phyloP scores from a whole-genome alignment of 23 tunicate species.

The Pegea sp. region DNA sequence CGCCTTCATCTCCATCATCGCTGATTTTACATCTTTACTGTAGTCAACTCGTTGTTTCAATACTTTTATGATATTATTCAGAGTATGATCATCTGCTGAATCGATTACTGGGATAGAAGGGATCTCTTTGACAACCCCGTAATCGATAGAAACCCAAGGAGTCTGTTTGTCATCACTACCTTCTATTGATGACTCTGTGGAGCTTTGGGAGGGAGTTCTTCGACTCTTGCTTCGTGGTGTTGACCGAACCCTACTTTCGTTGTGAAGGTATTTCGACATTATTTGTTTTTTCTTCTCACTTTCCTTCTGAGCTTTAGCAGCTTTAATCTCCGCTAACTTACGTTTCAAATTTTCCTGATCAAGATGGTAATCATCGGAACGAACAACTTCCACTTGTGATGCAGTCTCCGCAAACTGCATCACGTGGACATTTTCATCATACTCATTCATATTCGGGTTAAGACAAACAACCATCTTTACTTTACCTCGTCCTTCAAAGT shows the following conservation, averaged over 20 bases:
- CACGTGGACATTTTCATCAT: constrained; percentile 9
- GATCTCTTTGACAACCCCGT: background rate
- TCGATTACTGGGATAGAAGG: background rate
- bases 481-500: constrained; percentile 5
- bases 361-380: constrained; percentile 42
- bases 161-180: background rate
- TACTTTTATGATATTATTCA: background rate
- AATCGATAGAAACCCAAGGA: background rate
- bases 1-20: too few species aligned
- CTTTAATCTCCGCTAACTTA: constrained; percentile 5
- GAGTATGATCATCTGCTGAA: background rate
- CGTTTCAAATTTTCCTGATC: constrained; percentile 49
- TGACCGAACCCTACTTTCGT: too few species aligned
- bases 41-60: background rate
- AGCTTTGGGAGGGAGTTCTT: too few species aligned
- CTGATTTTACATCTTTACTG: background rate
- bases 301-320: background rate
- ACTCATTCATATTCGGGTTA: constrained; percentile 7
- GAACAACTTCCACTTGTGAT: constrained; percentile 30
- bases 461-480: constrained; percentile 10
- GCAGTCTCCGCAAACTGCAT: constrained; percentile 11
- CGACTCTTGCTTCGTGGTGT: too few species aligned
- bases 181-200: too few species aligned
- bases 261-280: background rate
- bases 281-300: background rate